A percentile compares a stretch with the other conserved stretches of the same genome.
These are phyloP conservation scores for Manis pentadactyla DNA, from an alignment of 2,797 vertebrate species.

Conservation along the genomic window DNA sequence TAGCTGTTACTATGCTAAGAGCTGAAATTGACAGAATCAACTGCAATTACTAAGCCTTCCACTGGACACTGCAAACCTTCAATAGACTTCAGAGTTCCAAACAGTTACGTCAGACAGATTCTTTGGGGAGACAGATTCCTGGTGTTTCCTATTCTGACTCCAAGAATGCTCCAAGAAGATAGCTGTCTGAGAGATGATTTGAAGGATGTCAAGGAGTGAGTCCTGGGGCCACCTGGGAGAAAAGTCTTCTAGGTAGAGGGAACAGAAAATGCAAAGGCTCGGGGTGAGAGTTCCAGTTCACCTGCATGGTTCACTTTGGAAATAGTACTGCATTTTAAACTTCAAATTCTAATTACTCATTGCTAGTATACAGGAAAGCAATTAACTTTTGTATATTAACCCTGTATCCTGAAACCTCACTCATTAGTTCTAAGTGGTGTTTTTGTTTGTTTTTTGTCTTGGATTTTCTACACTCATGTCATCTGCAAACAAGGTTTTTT, in stretches of 20 bases:
- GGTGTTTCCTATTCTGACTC: neutral
- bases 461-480: neutral
- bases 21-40: neutral
- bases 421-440: neutral
- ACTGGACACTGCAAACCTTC: neutral
- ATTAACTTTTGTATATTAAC: neutral
- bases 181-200: neutral
- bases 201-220: neutral
- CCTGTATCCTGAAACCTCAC: neutral
- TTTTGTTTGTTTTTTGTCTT: neutral
- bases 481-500: neutral
- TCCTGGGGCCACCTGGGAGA: neutral
- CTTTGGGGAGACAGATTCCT: neutral
- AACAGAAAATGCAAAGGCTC: neutral
- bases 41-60: neutral
- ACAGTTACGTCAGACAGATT: neutral
- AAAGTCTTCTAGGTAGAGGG: neutral
- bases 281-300: neutral
- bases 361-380: neutral
- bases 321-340: neutral
- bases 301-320: neutral
- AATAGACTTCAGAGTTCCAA: neutral
- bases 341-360: neutral
- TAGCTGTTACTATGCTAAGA: neutral
- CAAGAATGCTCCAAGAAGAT: neutral